Base-by-base conservation (phyloP, 2,797 vertebrate species). In the Microctenopoma lineatum region DNA sequence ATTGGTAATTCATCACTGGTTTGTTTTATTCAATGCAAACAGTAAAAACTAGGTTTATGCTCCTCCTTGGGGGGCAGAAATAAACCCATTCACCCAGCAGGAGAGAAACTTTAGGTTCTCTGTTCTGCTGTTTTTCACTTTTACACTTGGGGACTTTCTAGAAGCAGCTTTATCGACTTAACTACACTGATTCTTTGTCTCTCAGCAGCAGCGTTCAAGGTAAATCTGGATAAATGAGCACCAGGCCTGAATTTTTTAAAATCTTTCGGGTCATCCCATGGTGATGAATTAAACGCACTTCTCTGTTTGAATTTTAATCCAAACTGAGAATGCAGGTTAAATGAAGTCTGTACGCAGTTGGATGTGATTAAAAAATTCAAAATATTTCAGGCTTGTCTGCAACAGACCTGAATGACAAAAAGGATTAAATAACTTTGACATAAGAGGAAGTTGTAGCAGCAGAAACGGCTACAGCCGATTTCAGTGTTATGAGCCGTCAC, bases 181-280 rank as follows among this genome's bases (percentile, higher is more conserved):
- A 63, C 58, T 21, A 11, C 51, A 12, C 38, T n/a, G 63, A 67
- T 60, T 48, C 66, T 61, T 27, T 39, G 52, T 69, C 56, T 69
- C 56, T 48, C 53, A 45, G 77, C 54, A 21, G 67, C 46, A 64
- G n/a, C 34, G 58, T 58, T 79, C 45, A 53, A 75, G 55, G 59
- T 75, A 75, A 71, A 79, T 75, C 66, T 58, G 65, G 64, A 81
- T 72, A 77, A 83, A 83, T 77, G 70, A 75, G 59, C 18, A 5
- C 21, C 39, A 15, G 66, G 1, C 6, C 39, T 51, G 59, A 8
- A 1, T 36, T 13, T 48, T 39, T 67, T 59, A 45, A 57, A 41
- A 57, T 47, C 67, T 50, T 38, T 25, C 26, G 1, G 45, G 7
- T 46, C 21, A 2, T 83, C 80, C 71, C 51, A 36, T 54, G 71